A percentile compares a stretch with the other conserved stretches of the same genome.
phyloP scores from a whole-genome alignment of 1,140 invertebrate species.

The Bombus cullumanus region DNA sequence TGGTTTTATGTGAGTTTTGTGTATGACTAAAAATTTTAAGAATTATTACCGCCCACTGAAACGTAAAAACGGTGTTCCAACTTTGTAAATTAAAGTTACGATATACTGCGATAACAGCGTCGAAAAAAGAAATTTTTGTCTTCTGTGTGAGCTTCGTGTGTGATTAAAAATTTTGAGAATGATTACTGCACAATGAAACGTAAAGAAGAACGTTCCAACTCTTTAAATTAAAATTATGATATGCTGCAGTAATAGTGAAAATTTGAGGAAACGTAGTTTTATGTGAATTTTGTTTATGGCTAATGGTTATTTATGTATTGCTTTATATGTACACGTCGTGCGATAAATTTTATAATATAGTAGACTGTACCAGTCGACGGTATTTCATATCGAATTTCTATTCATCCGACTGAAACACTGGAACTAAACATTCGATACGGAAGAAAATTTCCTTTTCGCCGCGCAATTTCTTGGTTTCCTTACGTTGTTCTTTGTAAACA shows the following conservation, averaged over 20 bases:
- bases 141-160: too few relatives aligned
- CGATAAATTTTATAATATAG: too few relatives aligned
- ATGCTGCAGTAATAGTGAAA: too few relatives aligned
- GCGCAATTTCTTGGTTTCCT: not conserved
- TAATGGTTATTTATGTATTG: too few relatives aligned
- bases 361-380: not conserved
- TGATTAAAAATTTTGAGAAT: not conserved
- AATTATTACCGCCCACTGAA: not conserved
- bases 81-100: not conserved
- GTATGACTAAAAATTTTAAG: not conserved
- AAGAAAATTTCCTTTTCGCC: not conserved
- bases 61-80: not conserved
- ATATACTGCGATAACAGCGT: too few relatives aligned
- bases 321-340: too few relatives aligned
- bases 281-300: too few relatives aligned
- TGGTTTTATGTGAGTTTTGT: too few relatives aligned
- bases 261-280: too few relatives aligned
- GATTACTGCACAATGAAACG: not conserved
- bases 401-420: not conserved
- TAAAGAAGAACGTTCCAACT: not conserved
- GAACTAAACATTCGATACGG: not conserved
- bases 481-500: not conserved
- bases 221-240: too few relatives aligned
- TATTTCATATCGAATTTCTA: not conserved
- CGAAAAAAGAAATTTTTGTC: too few relatives aligned